Conservation (phyloP, 2,888 invertebrate genomes). For the Meliscaeva auricollis region DNA sequence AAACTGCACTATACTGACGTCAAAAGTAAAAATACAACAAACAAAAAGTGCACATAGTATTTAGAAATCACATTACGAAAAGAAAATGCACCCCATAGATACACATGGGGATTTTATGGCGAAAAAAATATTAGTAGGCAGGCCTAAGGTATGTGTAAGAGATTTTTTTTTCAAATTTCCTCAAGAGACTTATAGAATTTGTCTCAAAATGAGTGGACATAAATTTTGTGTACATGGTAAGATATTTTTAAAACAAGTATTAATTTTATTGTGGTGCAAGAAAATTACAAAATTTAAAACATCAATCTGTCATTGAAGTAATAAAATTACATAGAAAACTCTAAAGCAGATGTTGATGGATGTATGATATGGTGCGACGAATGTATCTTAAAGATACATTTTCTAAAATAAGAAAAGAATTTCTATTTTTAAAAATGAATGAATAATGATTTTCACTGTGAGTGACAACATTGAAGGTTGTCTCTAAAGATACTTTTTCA, state of each 20-base stretch:
- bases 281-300: constrained; percentile 19
- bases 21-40: too few relatives aligned
- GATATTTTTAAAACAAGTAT: constrained; percentile 14
- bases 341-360: constrained; percentile 70
- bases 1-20: constrained; percentile 59
- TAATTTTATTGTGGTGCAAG: constrained; percentile 45
- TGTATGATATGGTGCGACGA: background rate
- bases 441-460: background rate
- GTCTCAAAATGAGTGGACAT: constrained; percentile 73
- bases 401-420: constrained; percentile 52
- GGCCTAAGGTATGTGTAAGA: too few relatives aligned
- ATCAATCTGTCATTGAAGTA: constrained; percentile 70
- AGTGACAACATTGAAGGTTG: background rate
- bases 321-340: constrained; percentile 71
- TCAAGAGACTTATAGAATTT: constrained; percentile 58
- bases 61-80: background rate
- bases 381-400: background rate
- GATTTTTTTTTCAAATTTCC: background rate
- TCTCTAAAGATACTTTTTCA: background rate
- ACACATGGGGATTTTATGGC: constrained; percentile 41
- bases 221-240: constrained; percentile 27
- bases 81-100: constrained; percentile 58
- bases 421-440: constrained; percentile 13
- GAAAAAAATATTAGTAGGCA: constrained; percentile 9
- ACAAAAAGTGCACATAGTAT: too few relatives aligned